These are phyloP conservation scores for Drosophila quinaria DNA, from an alignment of 2,888 invertebrate genomes.

Conservation along the genomic window DNA sequence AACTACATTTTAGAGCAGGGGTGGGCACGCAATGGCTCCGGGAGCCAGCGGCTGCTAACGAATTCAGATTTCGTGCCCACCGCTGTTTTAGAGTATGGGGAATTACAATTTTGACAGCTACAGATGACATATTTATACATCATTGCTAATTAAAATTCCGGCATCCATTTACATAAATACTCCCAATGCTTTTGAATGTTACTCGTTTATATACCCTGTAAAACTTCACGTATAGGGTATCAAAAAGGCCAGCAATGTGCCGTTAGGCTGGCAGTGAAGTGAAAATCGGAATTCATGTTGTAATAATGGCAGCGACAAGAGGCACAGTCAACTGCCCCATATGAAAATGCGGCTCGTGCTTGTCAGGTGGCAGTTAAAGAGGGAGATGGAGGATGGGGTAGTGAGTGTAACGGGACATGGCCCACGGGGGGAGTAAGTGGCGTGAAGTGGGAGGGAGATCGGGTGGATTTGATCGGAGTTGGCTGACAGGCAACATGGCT, in stretches of 20 bases:
- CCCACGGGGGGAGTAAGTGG: background rate
- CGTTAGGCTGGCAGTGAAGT: slow-evolving; percentile 44
- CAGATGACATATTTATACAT: too few species aligned
- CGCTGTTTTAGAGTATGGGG: too few species aligned
- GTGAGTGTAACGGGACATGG: background rate
- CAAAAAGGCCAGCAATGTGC: background rate
- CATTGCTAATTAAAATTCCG: too few species aligned
- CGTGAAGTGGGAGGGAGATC: slow-evolving; percentile 4
- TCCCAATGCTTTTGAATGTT: too few species aligned
- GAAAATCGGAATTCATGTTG: slow-evolving; percentile 56
- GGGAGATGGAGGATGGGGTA: background rate
- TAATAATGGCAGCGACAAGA: slow-evolving; percentile 41
- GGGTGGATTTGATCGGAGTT: slow-evolving; percentile 15
- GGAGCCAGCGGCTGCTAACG: too few species aligned
- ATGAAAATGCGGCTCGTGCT: slow-evolving; percentile 62
- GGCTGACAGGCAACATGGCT: slow-evolving; percentile 65
- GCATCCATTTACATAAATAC: too few species aligned
- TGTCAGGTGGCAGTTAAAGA: slow-evolving; percentile 33
- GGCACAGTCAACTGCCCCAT: slow-evolving; percentile 25
- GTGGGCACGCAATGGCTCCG: too few species aligned
- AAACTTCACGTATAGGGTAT: slow-evolving; percentile 2
- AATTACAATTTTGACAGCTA: too few species aligned
- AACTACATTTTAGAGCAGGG: too few species aligned
- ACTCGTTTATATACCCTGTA: background rate
- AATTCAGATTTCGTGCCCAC: too few species aligned